A percentile compares a stretch with the other conserved stretches of the same genome.
Evolutionary conservation across 1,140 invertebrate genomes (phyloP).

Genomic region (Drosophila nebulosa): DNA sequence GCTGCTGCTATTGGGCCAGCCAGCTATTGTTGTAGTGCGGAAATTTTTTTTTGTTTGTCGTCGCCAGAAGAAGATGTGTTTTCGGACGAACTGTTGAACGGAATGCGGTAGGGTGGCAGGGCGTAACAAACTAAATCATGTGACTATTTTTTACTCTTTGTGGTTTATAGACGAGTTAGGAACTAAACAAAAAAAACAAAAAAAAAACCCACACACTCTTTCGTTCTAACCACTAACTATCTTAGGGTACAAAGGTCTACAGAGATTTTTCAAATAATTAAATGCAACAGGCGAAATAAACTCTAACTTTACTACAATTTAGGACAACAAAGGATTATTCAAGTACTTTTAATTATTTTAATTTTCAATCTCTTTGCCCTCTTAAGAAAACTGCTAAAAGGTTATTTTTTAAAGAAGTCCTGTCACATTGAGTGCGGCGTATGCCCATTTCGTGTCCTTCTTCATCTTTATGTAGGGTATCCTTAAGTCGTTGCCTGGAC

Average conservation of each 20-base stretch:
- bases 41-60: conserved; percentile 42
- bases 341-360: neutral
- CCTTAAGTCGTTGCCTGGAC: neutral
- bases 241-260: neutral
- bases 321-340: too few species aligned
- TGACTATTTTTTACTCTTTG: conserved; percentile 62
- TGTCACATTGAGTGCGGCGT: too few species aligned
- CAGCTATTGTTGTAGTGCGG: conserved; percentile 41
- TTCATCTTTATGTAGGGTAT: neutral
- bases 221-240: conserved; percentile 9
- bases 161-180: neutral
- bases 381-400: too few species aligned
- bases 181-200: neutral
- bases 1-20: neutral
- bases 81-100: neutral
- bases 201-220: neutral
- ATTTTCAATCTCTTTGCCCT: too few species aligned
- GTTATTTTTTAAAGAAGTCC: too few species aligned
- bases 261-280: neutral
- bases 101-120: neutral
- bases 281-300: neutral
- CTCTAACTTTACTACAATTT: too few species aligned
- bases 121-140: conserved; percentile 62
- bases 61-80: conserved; percentile 12
- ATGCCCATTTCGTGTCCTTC: neutral